Percentiles rank a stretch among this genome's conserved stretches.
phyloP scores from a whole-genome alignment of 2,888 invertebrate species.

The Drosophila rubida region DNA sequence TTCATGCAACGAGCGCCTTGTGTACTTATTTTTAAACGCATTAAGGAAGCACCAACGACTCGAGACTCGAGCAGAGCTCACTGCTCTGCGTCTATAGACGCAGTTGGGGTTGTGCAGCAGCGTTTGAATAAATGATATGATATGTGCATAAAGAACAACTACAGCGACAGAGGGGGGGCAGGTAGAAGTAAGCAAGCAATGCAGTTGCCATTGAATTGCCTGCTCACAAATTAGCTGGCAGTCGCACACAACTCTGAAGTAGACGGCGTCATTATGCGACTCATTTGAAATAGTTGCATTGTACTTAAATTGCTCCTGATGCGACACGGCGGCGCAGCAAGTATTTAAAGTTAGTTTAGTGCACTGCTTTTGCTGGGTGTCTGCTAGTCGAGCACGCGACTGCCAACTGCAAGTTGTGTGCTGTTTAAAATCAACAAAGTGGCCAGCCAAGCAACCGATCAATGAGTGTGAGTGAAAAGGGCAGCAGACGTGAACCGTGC shows the following conservation, averaged over 20 bases:
- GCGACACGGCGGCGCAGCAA: too few species aligned
- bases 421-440: slow-evolving; percentile 16
- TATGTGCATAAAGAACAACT: slow-evolving; percentile 36
- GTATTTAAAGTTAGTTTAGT: too few species aligned
- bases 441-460: slow-evolving; percentile 10
- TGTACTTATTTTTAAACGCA: slow-evolving; percentile 72
- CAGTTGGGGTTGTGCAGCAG: slow-evolving; percentile 1
- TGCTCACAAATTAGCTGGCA: not conserved
- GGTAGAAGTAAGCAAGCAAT: slow-evolving; percentile 27
- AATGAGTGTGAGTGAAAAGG: not conserved
- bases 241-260: too few species aligned
- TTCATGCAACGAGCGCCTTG: slow-evolving; percentile 36
- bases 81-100: not conserved
- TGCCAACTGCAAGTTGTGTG: not conserved
- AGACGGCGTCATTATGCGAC: too few species aligned
- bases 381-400: not conserved
- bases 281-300: too few species aligned
- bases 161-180: not conserved
- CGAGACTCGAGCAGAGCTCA: too few species aligned
- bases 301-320: too few species aligned
- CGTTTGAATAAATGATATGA: slow-evolving; percentile 55
- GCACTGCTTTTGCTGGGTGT: not conserved
- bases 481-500: not conserved
- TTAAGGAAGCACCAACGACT: slow-evolving; percentile 60
- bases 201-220: slow-evolving; percentile 28